Evolutionary conservation across 2,113 vertebrate genomes (phyloP).

Genomic region (Callithrix jacchus): DNA sequence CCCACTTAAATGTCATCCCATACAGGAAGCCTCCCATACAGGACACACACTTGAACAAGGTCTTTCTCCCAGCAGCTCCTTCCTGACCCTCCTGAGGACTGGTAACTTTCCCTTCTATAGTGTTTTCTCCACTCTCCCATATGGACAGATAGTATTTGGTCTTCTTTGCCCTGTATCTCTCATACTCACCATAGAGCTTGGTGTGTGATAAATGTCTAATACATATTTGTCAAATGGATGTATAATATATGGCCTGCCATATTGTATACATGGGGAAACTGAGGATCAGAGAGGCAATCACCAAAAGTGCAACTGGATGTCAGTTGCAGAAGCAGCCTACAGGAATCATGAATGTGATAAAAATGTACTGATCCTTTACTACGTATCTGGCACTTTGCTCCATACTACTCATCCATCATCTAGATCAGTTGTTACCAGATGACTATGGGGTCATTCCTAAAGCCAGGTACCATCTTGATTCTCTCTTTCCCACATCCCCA

Average conservation of each 20-base stretch:
- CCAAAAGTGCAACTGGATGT: background rate
- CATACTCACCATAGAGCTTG: background rate
- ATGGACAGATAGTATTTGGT: background rate
- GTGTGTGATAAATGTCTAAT: background rate
- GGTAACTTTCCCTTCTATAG: background rate
- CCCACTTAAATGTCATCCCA: background rate
- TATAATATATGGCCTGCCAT: background rate
- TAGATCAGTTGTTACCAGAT: slow-evolving; percentile 5
- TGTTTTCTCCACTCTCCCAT: background rate
- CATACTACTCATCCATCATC: background rate
- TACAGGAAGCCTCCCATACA: background rate
- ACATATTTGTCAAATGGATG: background rate
- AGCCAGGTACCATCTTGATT: background rate
- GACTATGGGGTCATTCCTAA: slow-evolving; percentile 2
- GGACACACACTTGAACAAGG: background rate
- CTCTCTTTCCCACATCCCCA: background rate
- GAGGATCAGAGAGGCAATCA: background rate
- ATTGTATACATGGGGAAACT: background rate
- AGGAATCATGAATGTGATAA: background rate
- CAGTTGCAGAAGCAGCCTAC: background rate
- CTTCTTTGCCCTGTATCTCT: background rate
- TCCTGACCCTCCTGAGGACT: background rate
- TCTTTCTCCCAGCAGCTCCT: background rate
- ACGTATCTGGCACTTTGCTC: background rate
- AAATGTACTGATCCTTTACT: background rate